phyloP scores from a whole-genome alignment of 2,113 vertebrate genomes.

The Lonchura striata region DNA sequence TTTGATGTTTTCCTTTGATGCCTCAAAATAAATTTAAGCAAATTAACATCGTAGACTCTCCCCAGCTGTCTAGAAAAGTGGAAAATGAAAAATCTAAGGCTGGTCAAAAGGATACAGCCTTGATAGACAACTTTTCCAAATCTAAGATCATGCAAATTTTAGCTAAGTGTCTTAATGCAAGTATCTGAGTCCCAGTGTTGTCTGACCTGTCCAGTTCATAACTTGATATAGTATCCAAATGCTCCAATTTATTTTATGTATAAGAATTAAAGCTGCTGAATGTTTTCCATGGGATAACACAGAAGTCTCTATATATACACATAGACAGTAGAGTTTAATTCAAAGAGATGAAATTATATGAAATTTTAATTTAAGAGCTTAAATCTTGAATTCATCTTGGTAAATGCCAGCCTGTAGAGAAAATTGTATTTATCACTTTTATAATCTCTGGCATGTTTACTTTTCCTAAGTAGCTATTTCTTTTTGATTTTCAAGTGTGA shows the following conservation, averaged over 20 bases:
- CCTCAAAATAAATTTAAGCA: background rate
- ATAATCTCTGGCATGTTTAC: background rate
- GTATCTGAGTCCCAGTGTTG: background rate
- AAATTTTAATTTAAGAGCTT: background rate
- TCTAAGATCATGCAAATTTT: background rate
- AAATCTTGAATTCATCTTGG: background rate
- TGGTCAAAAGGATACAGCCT: background rate
- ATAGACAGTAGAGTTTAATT: background rate
- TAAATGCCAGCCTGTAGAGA: background rate
- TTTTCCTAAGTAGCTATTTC: background rate
- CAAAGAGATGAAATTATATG: background rate
- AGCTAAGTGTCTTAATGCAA: background rate
- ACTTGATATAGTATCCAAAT: background rate
- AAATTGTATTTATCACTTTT: background rate
- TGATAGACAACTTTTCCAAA: background rate
- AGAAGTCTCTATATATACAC: background rate
- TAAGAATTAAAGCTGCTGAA: background rate
- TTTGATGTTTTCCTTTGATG: background rate
- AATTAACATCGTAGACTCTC: background rate
- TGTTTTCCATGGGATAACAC: background rate
- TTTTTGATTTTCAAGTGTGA: background rate
- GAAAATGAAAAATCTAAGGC: background rate
- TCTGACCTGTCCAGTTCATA: background rate
- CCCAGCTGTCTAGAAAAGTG: background rate
- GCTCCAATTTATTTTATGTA: background rate